Evolutionary conservation across 2,888 invertebrate genomes (phyloP).

Genomic region (Synanthedon andrenaeformis): DNA sequence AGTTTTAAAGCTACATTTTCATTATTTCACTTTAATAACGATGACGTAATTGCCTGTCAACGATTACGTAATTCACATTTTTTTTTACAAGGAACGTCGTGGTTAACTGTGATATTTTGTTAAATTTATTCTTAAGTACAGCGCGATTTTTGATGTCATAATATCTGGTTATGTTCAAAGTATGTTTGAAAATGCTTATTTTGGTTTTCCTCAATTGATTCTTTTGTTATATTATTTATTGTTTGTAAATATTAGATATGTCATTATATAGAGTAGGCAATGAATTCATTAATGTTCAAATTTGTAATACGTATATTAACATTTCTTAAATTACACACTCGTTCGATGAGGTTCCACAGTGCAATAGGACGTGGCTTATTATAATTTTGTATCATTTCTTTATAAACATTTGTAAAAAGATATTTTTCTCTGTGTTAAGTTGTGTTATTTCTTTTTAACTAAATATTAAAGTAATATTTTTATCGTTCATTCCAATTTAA

Average conservation of each 20-base stretch:
- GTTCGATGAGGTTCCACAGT: slow-evolving; percentile 35
- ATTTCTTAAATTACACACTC: slow-evolving; percentile 19
- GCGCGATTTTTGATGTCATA: slow-evolving; percentile 38
- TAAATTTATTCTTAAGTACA: slow-evolving; percentile 63
- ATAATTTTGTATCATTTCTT: slow-evolving; percentile 25
- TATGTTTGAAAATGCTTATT: slow-evolving; percentile 32
- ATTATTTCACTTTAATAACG: slow-evolving; percentile 9
- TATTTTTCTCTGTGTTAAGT: slow-evolving; percentile 46
- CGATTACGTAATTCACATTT: slow-evolving; percentile 9
- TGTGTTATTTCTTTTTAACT: slow-evolving; percentile 65
- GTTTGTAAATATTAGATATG: slow-evolving; percentile 60
- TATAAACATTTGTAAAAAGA: slow-evolving; percentile 39
- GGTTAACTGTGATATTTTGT: slow-evolving; percentile 71
- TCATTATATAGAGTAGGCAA: slow-evolving; percentile 26
- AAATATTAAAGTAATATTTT: slow-evolving; percentile 52
- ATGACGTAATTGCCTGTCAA: background rate
- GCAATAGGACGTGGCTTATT: slow-evolving; percentile 61
- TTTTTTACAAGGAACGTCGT: slow-evolving; percentile 49
- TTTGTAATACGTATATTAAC: slow-evolving; percentile 22
- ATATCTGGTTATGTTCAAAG: slow-evolving; percentile 28
- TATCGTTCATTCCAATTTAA: slow-evolving; percentile 70
- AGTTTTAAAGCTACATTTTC: slow-evolving; percentile 6
- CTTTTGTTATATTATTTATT: slow-evolving; percentile 65
- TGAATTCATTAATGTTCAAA: slow-evolving; percentile 45
- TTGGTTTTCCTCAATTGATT: slow-evolving; percentile 34